These are phyloP conservation scores for Microplitis manilae DNA, from an alignment of 2,888 invertebrate genomes.

Conservation along the genomic window DNA sequence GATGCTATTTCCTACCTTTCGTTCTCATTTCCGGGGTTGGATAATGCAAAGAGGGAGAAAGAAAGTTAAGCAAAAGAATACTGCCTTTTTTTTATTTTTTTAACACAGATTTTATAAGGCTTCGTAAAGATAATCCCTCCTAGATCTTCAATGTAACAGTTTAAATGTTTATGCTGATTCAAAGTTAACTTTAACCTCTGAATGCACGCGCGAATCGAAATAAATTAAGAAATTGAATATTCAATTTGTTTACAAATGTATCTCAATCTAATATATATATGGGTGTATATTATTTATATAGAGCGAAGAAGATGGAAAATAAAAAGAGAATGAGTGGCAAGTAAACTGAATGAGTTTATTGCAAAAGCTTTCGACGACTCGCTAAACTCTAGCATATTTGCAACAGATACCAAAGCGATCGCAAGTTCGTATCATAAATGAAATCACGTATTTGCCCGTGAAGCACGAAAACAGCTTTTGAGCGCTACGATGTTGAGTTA, in stretches of 20 bases:
- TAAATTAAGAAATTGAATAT: constrained; percentile 30
- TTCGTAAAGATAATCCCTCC: constrained; percentile 32
- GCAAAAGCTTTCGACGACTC: constrained; percentile 39
- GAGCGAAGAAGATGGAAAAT: neutral
- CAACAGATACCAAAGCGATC: constrained; percentile 61
- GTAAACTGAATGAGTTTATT: constrained; percentile 35
- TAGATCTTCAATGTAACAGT: constrained; percentile 33
- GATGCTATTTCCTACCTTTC: constrained; percentile 45
- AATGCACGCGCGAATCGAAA: constrained; percentile 41
- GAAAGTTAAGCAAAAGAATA: constrained; percentile 29
- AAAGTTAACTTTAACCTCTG: constrained; percentile 13
- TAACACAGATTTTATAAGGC: constrained; percentile 18
- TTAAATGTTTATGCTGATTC: constrained; percentile 17
- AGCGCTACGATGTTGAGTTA: constrained; percentile 42
- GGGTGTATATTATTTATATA: neutral
- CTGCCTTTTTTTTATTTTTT: constrained; percentile 4
- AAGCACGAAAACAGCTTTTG: constrained; percentile 59
- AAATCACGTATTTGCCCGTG: constrained; percentile 68
- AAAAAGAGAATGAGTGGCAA: neutral
- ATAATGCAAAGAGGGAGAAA: constrained; percentile 27
- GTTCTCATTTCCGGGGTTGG: constrained; percentile 43
- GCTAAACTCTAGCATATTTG: constrained; percentile 50
- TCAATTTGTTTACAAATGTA: constrained; percentile 6
- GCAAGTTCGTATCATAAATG: constrained; percentile 69
- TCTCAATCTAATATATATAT: neutral